Evolutionary conservation across 1,140 invertebrate genomes (phyloP), one percentile per base, ranked within the genome.

Genomic region (Neelides sp.): DNA sequence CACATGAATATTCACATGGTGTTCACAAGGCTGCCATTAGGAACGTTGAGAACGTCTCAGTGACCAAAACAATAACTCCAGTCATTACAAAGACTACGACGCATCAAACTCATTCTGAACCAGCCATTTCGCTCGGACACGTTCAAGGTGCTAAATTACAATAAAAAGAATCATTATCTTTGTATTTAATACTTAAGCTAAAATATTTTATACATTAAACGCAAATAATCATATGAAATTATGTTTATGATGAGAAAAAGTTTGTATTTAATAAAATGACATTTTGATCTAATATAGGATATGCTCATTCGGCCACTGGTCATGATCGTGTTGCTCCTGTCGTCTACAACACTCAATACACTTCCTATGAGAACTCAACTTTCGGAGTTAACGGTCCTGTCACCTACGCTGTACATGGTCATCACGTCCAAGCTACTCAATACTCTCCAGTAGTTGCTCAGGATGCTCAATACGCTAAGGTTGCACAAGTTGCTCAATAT

Each of bases 51-150:
- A 44, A 24, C 7, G 42, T 44, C 3, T 30, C 32, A 28, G 42
- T 44, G 13, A 44, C 42, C 10, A 44, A 44, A 30, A 44, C 42
- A 3, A 44, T 44, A 3, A 44, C 42, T 12, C 42, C 42, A 27
- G 42, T 44, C 17, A 28, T 44, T 19, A 44, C 42, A 44, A 44
- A 44, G 26, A 44, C 42, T 2, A 44, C 42, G 10, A 44, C 42
- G 2, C 42, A 44, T 17, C 26, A 44, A n/a, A 44, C 42, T 30
- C 8, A 4, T 19, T n/a, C 23, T 8, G 23, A 44, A n/a, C 42
- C 42, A 5, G 42, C 42, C 4, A n/a, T 44, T n/a, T n/a, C 8
- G n/a, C 3, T 44, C 20, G 42, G 42, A 4, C 42, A 44, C 15
- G 42, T 44, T 15, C 42, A 44, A 28, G 42, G 42, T 44, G 17